A percentile compares a stretch with the other conserved stretches of the same genome.
Evolutionary conservation across 2,113 vertebrate genomes (phyloP).

Genomic region (Nothocercus julius): DNA sequence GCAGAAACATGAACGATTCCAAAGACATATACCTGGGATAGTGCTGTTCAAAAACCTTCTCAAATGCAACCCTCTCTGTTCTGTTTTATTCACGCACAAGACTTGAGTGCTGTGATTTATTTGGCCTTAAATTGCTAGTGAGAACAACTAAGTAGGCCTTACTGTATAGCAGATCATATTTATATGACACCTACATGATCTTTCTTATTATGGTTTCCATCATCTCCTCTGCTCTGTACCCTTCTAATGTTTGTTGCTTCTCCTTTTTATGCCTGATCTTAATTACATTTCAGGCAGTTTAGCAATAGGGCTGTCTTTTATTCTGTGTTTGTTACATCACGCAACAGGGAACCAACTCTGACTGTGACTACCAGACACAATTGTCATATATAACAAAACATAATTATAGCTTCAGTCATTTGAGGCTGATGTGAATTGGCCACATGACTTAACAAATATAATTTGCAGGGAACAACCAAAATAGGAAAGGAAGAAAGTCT

Average conservation of each 20-base stretch:
- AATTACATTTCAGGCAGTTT: conserved; percentile 5
- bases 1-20: neutral
- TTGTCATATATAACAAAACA: conserved; percentile 27
- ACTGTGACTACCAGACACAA: conserved; percentile 9
- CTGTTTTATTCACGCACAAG: neutral
- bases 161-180: neutral
- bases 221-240: neutral
- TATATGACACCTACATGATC: neutral
- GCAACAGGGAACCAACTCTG: neutral
- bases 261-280: conserved; percentile 8
- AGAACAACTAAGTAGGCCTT: neutral
- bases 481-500: neutral
- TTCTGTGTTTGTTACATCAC: neutral
- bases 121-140: neutral
- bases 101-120: neutral
- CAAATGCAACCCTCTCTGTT: neutral
- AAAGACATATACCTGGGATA: neutral
- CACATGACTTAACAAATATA: neutral
- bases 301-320: neutral
- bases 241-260: neutral
- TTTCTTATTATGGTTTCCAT: neutral
- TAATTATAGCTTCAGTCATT: conserved; percentile 42
- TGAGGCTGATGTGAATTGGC: neutral
- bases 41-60: neutral
- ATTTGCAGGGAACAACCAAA: conserved; percentile 1